These are phyloP conservation scores for Strix uralensis DNA, from an alignment of 2,113 vertebrate genomes.

Conservation along the genomic window DNA sequence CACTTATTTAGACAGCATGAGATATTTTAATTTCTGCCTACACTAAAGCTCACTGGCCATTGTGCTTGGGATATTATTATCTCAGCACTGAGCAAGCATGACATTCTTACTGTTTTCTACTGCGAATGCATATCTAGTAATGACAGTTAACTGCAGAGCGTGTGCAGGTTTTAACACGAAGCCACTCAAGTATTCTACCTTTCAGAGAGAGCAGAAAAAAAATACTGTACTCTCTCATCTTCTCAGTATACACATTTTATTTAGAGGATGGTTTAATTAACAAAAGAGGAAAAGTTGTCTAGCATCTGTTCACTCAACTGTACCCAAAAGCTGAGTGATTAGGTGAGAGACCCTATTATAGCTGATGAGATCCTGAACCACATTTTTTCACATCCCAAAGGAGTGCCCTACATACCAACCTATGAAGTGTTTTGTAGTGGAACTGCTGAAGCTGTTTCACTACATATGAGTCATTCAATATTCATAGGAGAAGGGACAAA, in stretches of 20 bases:
- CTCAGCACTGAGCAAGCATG: neutral
- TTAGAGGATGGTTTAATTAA: neutral
- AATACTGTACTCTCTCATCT: neutral
- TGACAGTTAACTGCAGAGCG: neutral
- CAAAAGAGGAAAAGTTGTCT: neutral
- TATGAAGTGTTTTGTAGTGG: neutral
- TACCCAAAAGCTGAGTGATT: neutral
- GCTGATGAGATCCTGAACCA: neutral
- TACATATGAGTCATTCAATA: neutral
- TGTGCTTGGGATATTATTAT: constrained; percentile 47
- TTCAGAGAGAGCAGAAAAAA: neutral
- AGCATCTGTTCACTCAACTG: neutral
- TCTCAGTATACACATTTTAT: neutral
- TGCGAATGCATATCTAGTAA: neutral
- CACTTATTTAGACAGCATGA: constrained; percentile 66
- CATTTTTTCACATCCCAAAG: neutral
- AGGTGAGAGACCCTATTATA: neutral
- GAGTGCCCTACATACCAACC: neutral
- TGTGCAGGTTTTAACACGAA: neutral
- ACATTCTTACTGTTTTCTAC: constrained; percentile 33
- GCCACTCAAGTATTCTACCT: neutral
- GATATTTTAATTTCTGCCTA: constrained; percentile 66
- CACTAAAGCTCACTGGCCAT: constrained; percentile 27
- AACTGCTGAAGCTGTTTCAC: neutral
- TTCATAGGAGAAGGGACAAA: neutral